These are phyloP conservation scores for Dipodomys merriami DNA, from an alignment of 2,113 vertebrate genomes.

Conservation along the genomic window DNA sequence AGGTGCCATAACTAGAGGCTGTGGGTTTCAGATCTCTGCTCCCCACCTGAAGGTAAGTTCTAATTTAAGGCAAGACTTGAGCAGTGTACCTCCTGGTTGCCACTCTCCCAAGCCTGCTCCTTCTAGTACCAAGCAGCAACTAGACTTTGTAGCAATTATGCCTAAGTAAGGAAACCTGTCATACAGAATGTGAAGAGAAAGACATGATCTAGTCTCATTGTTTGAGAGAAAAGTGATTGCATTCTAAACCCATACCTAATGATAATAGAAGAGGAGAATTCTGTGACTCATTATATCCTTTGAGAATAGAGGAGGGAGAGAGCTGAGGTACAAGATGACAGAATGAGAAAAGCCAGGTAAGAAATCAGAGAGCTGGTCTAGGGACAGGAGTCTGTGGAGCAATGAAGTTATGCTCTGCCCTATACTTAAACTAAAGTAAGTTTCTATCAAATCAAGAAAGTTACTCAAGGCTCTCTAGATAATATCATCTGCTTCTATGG, in stretches of 20 bases:
- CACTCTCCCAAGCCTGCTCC: fast-evolving
- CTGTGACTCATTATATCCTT: background rate
- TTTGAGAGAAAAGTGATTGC: background rate
- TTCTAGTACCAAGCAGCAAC: background rate
- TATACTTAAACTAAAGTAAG: background rate
- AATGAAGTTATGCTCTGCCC: background rate
- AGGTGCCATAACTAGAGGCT: fast-evolving
- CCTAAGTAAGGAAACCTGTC: background rate
- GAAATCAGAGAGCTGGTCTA: too few species aligned
- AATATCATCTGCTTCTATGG: background rate
- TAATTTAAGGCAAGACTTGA: background rate
- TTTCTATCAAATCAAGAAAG: background rate
- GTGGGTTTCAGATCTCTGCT: background rate
- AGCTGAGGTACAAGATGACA: background rate
- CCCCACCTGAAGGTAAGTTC: background rate
- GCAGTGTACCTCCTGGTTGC: background rate
- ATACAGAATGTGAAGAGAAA: background rate
- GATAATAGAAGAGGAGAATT: background rate
- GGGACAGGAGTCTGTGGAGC: background rate
- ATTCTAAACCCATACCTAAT: background rate
- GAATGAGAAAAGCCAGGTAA: background rate
- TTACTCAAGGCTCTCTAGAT: too few species aligned
- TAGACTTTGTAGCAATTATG: background rate
- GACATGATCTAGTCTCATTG: background rate
- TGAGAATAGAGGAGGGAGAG: background rate